Evolutionary conservation across 2,113 vertebrate species (phyloP), one percentile per base, ranked within the genome.

Genomic region (Rhinoderma darwinii): DNA sequence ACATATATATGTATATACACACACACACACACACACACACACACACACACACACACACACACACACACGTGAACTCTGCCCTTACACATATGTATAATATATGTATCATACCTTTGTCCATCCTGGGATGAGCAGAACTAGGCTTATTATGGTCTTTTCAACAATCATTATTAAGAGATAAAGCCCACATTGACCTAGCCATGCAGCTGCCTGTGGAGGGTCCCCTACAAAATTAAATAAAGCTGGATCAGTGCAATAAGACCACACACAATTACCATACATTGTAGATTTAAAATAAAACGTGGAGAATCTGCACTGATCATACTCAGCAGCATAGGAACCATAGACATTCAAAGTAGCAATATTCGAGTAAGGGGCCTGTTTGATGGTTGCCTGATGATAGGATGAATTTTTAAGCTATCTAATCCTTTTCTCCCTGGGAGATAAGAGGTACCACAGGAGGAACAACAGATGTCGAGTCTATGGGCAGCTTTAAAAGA

Each of bases 161-260:
- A 95, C 90, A 84, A 92, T 91, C 93, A 96, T 91, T 75, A 96
- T 96, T 83, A 95, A 90, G 90, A 96, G 91, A 89, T 96, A 96
- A 79, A 95, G 78, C 4, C 91, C 89, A 30, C 95, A 94, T 84
- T 95, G 95, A 0, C 92, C 92, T 14, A 95, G 84, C 94, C 93
- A 96, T 0, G 95, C 94, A 25, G 92, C 92, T 0, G 92, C 93
- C 89, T 90, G 92, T 0, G 95, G 94, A 25, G 93, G 92, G 76
- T 95, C 94, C 44, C 95, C 94, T 94, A 84, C 5, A 37, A 72
- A 88, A 86, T 88, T 37, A 0, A 75, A 79, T 30, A 18, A 41
- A 41, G 37, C 20, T 12, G 68, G 1, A 12, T 72, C 20, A 72
- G 35, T 72, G 37, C 20, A 25, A 10, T 12, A 41, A 11, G 41